Percentiles rank a stretch among this genome's conserved stretches.
phyloP scores from a whole-genome alignment of 2,888 invertebrate genomes.

The Allacma fusca region DNA sequence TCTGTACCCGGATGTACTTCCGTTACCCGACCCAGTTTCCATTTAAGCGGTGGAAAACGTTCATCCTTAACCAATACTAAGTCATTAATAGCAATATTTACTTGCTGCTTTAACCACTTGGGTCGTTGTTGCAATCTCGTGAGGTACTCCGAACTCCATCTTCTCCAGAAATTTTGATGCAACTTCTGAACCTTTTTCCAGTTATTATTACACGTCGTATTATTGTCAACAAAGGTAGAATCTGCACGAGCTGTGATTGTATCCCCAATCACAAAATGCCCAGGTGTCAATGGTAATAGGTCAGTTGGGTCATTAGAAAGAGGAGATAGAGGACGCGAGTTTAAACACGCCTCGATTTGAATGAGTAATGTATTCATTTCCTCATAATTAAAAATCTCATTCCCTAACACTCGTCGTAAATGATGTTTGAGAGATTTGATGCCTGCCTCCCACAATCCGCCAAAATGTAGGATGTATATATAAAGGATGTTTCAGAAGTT shows the following conservation, averaged over 20 bases:
- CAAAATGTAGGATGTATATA: conserved; percentile 43
- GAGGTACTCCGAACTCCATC: conserved; percentile 61
- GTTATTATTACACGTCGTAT: conserved; percentile 54
- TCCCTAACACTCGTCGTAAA: conserved; percentile 28
- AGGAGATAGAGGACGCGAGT: conserved; percentile 61
- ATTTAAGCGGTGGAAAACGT: background rate
- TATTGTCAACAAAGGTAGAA: conserved; percentile 51
- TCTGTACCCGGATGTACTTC: background rate
- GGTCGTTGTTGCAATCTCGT: conserved; percentile 60
- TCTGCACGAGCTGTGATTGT: conserved; percentile 60
- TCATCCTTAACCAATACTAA: conserved; percentile 54
- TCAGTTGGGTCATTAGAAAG: conserved; percentile 60
- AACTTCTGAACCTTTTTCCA: conserved; percentile 59
- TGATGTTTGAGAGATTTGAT: conserved; percentile 52
- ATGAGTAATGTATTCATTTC: conserved; percentile 27
- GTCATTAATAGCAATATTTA: conserved; percentile 56
- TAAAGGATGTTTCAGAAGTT: conserved; percentile 21
- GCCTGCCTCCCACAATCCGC: conserved; percentile 52
- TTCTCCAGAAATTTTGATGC: conserved; percentile 56
- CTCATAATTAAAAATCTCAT: conserved; percentile 16
- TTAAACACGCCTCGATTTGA: conserved; percentile 62
- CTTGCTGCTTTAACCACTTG: conserved; percentile 57
- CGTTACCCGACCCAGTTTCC: background rate
- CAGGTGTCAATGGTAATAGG: conserved; percentile 60
- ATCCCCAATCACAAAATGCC: conserved; percentile 62